Evolutionary conservation across 2,888 invertebrate species (phyloP).

Genomic region (Perizoma flavofasciatum): DNA sequence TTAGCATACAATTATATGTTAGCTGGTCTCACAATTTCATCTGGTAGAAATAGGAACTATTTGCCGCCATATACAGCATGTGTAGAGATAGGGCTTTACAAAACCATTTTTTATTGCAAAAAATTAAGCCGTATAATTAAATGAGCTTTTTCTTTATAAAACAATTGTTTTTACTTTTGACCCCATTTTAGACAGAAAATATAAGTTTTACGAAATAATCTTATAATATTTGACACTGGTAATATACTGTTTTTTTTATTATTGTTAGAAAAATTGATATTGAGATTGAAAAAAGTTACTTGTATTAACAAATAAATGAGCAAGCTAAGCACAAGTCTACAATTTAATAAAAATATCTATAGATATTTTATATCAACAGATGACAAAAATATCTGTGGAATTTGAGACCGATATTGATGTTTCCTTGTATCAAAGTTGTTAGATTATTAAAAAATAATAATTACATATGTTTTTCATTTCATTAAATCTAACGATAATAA

Average conservation of each 20-base stretch:
- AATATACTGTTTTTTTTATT: neutral
- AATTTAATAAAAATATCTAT: slow-evolving; percentile 6
- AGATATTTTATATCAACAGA: neutral
- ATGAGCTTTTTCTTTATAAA: too few relatives aligned
- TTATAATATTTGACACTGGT: neutral
- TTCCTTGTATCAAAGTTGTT: slow-evolving; percentile 3
- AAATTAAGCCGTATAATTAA: too few relatives aligned
- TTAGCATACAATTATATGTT: too few relatives aligned
- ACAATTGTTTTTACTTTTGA: too few relatives aligned
- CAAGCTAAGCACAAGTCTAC: slow-evolving; percentile 17
- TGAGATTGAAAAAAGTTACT: slow-evolving; percentile 4
- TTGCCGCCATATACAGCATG: too few relatives aligned
- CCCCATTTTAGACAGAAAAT: too few relatives aligned
- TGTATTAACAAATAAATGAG: slow-evolving; percentile 17
- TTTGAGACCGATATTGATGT: slow-evolving; percentile 14
- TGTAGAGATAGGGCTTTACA: too few relatives aligned
- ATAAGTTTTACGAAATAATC: neutral
- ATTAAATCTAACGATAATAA: slow-evolving; percentile 62
- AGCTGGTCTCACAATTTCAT: too few relatives aligned
- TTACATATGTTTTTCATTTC: slow-evolving; percentile 56
- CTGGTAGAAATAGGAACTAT: too few relatives aligned
- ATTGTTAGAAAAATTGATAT: slow-evolving; percentile 4
- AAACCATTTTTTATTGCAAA: too few relatives aligned
- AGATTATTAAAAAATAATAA: slow-evolving; percentile 58
- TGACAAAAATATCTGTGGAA: neutral